Evolutionary conservation across 2,113 vertebrate genomes (phyloP).

Genomic region (Circaetus gallicus): DNA sequence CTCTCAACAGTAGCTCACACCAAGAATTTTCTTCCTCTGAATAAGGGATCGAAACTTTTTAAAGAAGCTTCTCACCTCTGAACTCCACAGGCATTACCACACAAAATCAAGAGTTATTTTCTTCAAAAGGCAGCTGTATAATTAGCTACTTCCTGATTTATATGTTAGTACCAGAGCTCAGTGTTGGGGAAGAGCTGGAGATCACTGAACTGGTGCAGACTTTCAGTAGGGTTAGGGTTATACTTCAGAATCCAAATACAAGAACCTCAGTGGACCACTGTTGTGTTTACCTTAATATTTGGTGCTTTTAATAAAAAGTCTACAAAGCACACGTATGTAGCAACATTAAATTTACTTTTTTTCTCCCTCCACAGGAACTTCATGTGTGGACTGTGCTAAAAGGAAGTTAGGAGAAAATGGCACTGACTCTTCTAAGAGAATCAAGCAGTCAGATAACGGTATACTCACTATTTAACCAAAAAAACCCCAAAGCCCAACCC

Average conservation of each 20-base stretch:
- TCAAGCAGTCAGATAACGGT: not conserved
- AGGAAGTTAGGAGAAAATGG: conserved; percentile 51
- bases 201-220: not conserved
- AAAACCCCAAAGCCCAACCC: not conserved
- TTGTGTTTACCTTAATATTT: not conserved
- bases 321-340: not conserved
- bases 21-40: not conserved
- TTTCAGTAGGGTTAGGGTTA: not conserved
- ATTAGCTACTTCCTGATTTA: not conserved
- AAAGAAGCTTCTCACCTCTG: not conserved
- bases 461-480: not conserved
- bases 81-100: not conserved
- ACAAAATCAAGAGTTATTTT: not conserved
- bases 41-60: not conserved
- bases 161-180: not conserved
- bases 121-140: not conserved
- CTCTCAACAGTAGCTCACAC: not conserved
- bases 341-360: not conserved
- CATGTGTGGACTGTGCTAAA: conserved; percentile 68
- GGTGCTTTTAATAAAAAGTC: not conserved
- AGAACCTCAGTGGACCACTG: not conserved
- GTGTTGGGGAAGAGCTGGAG: not conserved
- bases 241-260: not conserved
- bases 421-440: not conserved
- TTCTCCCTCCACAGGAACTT: conserved; percentile 21